phyloP scores from a whole-genome alignment of 2,113 vertebrate species.

The Tragelaphus imberbis region DNA sequence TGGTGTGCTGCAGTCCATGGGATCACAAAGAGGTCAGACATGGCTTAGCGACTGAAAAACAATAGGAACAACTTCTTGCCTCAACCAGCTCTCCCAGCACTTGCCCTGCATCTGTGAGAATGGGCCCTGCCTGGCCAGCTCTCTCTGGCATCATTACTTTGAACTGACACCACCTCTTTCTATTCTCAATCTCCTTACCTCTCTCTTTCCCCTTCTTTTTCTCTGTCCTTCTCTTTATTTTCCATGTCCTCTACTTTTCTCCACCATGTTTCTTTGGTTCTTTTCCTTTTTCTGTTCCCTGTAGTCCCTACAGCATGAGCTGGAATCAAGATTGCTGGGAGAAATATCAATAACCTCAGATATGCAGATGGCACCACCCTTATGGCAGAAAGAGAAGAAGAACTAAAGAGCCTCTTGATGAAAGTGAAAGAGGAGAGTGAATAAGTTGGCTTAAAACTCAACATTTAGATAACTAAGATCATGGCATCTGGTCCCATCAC shows the following conservation, averaged over 20 bases:
- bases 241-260: neutral
- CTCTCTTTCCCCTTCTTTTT: neutral
- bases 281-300: neutral
- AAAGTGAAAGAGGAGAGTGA: neutral
- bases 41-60: neutral
- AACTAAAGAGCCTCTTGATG: neutral
- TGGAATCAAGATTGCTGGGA: neutral
- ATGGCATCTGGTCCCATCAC: neutral
- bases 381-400: neutral
- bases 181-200: neutral
- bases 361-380: neutral
- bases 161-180: neutral
- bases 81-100: accelerated
- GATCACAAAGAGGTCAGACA: neutral
- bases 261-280: neutral
- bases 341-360: neutral
- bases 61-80: neutral
- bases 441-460: neutral
- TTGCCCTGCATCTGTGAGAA: neutral
- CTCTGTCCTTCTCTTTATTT: neutral
- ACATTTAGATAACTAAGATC: neutral
- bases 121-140: neutral
- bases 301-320: neutral
- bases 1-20: neutral
- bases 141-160: neutral